Conservation (phyloP, 2,113 vertebrate species). For the Canis aureus region DNA sequence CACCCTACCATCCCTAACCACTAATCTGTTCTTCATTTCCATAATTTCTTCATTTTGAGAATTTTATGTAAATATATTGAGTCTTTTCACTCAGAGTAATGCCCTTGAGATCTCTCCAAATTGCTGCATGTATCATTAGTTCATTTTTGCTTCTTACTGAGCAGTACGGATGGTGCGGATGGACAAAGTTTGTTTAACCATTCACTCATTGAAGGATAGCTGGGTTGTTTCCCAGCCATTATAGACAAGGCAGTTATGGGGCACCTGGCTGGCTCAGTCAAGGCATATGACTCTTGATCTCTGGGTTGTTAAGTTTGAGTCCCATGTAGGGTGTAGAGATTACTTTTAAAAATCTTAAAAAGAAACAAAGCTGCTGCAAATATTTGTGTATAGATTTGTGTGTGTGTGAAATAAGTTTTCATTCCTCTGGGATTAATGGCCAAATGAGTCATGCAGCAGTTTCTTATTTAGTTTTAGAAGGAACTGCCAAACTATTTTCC, state of each 20-base stretch:
- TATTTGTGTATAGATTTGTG: not conserved
- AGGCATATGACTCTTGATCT: not conserved
- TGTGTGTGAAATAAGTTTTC: not conserved
- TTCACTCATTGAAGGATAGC: not conserved
- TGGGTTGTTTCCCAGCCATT: not conserved
- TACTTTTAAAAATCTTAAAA: not conserved
- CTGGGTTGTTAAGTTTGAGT: not conserved
- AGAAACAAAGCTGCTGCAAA: not conserved
- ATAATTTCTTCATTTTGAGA: slow-evolving; percentile 13
- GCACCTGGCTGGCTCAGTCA: not conserved
- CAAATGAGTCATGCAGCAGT: not conserved
- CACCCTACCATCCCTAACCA: not conserved
- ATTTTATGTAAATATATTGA: not conserved
- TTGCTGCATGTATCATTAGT: not conserved
- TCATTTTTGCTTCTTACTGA: slow-evolving; percentile 37
- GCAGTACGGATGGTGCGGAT: not conserved
- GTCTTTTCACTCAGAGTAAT: not conserved
- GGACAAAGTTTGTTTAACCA: not conserved
- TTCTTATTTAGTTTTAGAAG: not conserved
- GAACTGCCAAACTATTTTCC: not conserved
- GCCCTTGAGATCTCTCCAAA: not conserved
- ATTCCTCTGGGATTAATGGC: not conserved
- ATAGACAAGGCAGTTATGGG: not conserved
- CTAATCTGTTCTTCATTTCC: not conserved
- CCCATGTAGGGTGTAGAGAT: not conserved